Evolutionary conservation across 1,140 invertebrate genomes (phyloP).

Genomic region (Drosophila takahashii): DNA sequence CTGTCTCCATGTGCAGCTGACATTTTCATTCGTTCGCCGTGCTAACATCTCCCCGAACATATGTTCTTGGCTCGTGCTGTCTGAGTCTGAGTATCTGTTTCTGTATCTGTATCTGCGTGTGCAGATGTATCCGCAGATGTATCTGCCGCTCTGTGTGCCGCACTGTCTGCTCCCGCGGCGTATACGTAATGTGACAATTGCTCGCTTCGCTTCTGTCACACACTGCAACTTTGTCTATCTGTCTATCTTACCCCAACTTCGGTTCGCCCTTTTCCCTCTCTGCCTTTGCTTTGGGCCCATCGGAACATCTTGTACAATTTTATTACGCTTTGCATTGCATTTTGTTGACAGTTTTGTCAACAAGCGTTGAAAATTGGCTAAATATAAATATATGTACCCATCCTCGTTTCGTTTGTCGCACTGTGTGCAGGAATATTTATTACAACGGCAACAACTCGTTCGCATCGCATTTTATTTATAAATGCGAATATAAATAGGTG

Average conservation of each 20-base stretch:
- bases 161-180: conserved; percentile 45
- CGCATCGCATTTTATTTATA: conserved; percentile 76
- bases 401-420: conserved; percentile 53
- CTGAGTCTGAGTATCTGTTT: conserved; percentile 14
- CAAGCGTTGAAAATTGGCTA: conserved; percentile 84
- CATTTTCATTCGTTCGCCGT: conserved; percentile 39
- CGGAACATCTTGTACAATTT: conserved; percentile 75
- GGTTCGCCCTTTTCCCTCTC: background rate
- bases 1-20: conserved; percentile 21
- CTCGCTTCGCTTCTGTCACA: conserved; percentile 43
- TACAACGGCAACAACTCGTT: conserved; percentile 81
- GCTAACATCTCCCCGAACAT: conserved; percentile 45
- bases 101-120: conserved; percentile 1
- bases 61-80: conserved; percentile 46
- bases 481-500: conserved; percentile 80
- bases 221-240: conserved; percentile 60
- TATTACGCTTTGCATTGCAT: conserved; percentile 82
- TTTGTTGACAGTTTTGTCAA: conserved; percentile 84
- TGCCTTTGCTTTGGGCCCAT: background rate
- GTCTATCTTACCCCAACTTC: conserved; percentile 28
- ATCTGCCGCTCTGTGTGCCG: conserved; percentile 17
- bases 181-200: conserved; percentile 80
- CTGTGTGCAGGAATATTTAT: conserved; percentile 75
- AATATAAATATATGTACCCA: conserved; percentile 80
- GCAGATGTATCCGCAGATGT: conserved; percentile 4